Evolutionary conservation across 2,888 invertebrate genomes (phyloP).

Genomic region (Rhorus exstirpatorius): DNA sequence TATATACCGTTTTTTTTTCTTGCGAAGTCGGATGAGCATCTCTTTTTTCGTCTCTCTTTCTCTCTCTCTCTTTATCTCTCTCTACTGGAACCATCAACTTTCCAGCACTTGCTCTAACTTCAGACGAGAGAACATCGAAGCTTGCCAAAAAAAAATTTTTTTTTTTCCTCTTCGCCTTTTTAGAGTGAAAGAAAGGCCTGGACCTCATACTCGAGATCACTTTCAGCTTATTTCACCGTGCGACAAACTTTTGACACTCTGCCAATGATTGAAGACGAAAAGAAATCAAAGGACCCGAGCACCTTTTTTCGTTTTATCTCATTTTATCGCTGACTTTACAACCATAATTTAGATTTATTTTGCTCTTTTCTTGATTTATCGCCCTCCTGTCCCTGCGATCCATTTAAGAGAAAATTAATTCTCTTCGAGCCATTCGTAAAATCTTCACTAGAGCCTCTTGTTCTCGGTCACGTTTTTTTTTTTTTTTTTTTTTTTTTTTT

Average conservation of each 20-base stretch:
- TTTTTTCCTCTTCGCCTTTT: slow-evolving; percentile 10
- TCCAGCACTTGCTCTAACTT: slow-evolving; percentile 23
- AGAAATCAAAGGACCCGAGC: slow-evolving; percentile 34
- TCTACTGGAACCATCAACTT: slow-evolving; percentile 38
- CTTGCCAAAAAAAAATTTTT: slow-evolving; percentile 56
- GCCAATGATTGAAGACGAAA: not conserved
- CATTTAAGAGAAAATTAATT: not conserved
- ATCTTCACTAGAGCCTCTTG: too few species aligned
- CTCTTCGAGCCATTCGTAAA: not conserved
- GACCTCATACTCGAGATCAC: slow-evolving; percentile 19
- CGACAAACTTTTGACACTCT: slow-evolving; percentile 57
- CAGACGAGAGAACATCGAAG: slow-evolving; percentile 39
- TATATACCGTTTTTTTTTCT: slow-evolving; percentile 2
- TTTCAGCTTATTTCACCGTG: slow-evolving; percentile 10
- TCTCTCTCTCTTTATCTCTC: not conserved
- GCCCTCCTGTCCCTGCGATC: not conserved
- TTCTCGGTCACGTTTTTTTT: too few species aligned
- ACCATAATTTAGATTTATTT: slow-evolving; percentile 18
- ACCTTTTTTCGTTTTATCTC: slow-evolving; percentile 27
- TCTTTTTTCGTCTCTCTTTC: not conserved
- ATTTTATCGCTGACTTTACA: slow-evolving; percentile 40
- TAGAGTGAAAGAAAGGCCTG: slow-evolving; percentile 1
- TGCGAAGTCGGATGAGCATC: not conserved
- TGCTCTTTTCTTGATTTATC: not conserved
- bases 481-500: too few species aligned